Base-by-base conservation (phyloP, 2,113 vertebrate genomes). In the Aleadryas rufinucha region DNA sequence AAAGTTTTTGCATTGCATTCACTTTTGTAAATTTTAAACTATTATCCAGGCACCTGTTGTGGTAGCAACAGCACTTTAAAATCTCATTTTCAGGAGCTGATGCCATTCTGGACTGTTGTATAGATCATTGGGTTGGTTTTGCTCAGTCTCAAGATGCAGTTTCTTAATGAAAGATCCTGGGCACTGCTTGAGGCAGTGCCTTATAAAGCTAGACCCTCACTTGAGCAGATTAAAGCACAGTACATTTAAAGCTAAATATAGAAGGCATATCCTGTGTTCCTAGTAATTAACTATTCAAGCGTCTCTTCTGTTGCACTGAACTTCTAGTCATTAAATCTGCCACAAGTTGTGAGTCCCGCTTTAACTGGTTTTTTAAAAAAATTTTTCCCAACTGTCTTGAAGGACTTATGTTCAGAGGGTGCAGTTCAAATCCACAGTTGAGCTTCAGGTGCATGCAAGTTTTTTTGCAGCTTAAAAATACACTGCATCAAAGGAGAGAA, bases 181-280 rank as follows among this genome's bases (percentile, higher is more conserved):
- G 31, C 70, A 63, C 59, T 35, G 49, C 88, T 95, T 86, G 80
- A 74, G 64, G 60, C 57, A 97, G 79, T 42, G 74, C 95, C 94
- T 97, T 97, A 96, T 92, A 96, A 98, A 97, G 97, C 87, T 95
- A 97, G 97, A 95, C 93, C 88, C 94, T 96, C 49, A 27, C 86
- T 89, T 2, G 2, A 95, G 93, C 89, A 96, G 95, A 97, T 98
- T 87, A 97, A 47, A 93, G 79, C 10, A 18, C 77, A 85, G 88
- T 83, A 54, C 7, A 17, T 86, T 89, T 87, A 96, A 78, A 83
- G 92, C 97, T 98, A 98, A 98, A 98, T 97, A 97, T 97, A 98
- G 97, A 96, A 8, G n/a, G 91, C 91, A 87, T 79, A 92, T 93
- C 90, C 77, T 96, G 45, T 86, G 82, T 94, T 96, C 63, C 72